These are phyloP conservation scores for Perccottus glenii DNA, from an alignment of 2,113 vertebrate genomes.

Conservation along the genomic window DNA sequence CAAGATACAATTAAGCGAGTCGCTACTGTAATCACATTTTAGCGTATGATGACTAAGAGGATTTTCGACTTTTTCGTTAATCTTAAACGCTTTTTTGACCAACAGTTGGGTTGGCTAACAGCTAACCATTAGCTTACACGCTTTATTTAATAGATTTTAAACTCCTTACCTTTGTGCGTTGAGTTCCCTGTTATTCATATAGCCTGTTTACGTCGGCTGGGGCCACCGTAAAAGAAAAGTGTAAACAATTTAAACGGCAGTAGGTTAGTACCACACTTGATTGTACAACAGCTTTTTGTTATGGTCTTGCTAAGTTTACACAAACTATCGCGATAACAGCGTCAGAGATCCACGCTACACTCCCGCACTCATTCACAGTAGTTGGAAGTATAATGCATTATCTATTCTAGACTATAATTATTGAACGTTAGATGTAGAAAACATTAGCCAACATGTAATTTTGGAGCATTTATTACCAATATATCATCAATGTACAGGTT, in stretches of 20 bases:
- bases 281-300: constrained; percentile 31
- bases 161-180: constrained; percentile 35
- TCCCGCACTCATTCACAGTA: too few species aligned
- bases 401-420: too few species aligned
- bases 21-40: background rate
- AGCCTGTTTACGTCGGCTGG: background rate
- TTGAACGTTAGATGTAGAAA: too few species aligned
- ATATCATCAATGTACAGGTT: background rate
- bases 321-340: constrained; percentile 46
- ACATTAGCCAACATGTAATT: too few species aligned
- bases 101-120: constrained; percentile 18
- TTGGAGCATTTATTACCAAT: background rate
- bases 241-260: background rate
- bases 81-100: background rate
- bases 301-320: constrained; percentile 34
- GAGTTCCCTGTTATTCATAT: constrained; percentile 33
- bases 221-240: background rate
- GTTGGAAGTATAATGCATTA: too few species aligned
- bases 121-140: constrained; percentile 2
- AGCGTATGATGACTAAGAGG: background rate
- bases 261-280: too few species aligned
- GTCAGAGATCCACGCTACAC: background rate
- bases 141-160: background rate
- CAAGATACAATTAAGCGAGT: background rate
- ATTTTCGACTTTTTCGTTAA: constrained; percentile 11